phyloP scores from a whole-genome alignment of 2,113 vertebrate genomes.

The Psammodynastes pulverulentus region DNA sequence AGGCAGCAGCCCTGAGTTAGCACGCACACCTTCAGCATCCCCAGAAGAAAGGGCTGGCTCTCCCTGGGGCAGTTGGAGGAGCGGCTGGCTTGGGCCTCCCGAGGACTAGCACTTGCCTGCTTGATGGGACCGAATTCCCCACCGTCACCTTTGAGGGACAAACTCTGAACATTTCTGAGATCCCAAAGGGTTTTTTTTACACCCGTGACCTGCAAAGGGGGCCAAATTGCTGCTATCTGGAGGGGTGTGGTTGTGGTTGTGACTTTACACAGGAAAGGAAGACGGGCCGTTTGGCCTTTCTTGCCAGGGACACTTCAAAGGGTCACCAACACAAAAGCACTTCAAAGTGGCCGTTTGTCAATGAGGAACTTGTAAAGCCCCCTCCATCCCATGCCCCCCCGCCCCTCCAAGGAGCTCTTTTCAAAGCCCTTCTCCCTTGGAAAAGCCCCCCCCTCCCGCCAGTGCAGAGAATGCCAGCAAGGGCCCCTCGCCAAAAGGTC shows the following conservation, averaged over 20 bases:
- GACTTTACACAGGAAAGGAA: background rate
- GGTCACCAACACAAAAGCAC: background rate
- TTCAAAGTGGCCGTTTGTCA: constrained; percentile 8
- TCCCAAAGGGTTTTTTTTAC: background rate
- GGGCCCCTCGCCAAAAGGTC: background rate
- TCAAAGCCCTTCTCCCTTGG: background rate
- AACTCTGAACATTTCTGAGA: background rate
- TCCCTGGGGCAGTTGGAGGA: background rate
- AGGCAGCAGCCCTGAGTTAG: background rate
- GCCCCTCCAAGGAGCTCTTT: background rate
- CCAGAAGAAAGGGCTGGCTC: no score
- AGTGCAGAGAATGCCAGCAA: background rate
- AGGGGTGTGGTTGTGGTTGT: background rate
- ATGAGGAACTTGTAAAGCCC: constrained; percentile 1
- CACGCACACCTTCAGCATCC: background rate
- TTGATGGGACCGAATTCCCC: background rate
- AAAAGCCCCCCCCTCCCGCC: background rate
- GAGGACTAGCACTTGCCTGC: background rate
- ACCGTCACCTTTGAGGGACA: background rate
- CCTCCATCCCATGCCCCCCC: background rate
- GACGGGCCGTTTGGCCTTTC: background rate
- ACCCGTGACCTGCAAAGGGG: background rate
- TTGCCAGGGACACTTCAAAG: constrained; percentile 13
- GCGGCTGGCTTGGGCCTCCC: background rate
- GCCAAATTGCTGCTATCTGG: background rate